These are phyloP conservation scores for Heterodera carotae DNA, from an alignment of 1,140 invertebrate genomes.

Conservation along the genomic window DNA sequence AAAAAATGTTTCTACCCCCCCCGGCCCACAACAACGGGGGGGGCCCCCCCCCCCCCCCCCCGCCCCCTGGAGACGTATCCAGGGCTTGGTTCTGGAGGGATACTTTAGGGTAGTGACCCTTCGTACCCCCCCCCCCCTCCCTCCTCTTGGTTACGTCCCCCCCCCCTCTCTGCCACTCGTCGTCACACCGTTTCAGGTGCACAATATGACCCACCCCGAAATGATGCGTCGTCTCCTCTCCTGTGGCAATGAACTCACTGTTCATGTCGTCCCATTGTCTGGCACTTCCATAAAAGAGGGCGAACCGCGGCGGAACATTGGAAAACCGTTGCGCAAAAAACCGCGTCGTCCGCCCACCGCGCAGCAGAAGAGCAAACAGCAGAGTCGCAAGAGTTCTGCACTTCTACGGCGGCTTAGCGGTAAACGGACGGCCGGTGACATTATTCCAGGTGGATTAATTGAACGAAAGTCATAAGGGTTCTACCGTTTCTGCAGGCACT, in stretches of 20 bases:
- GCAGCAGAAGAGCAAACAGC: conserved; percentile 33
- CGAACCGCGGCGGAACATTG: conserved; percentile 54
- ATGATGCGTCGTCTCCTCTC: conserved; percentile 64
- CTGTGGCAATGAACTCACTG: conserved; percentile 53
- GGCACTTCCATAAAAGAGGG: conserved; percentile 60
- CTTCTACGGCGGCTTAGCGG: conserved; percentile 57
- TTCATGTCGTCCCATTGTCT: conserved; percentile 57
- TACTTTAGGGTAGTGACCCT: no score
- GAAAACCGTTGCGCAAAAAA: conserved; percentile 54
- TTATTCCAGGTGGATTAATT: conserved; percentile 50
- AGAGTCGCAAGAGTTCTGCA: conserved; percentile 44
- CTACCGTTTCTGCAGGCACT: conserved; percentile 43
- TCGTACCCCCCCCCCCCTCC: no score
- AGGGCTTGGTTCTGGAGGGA: no score
- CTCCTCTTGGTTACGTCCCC: conserved; percentile 49
- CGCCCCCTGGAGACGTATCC: no score
- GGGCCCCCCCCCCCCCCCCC: no score
- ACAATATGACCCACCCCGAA: conserved; percentile 64
- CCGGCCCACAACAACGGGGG: no score
- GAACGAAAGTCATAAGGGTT: background rate
- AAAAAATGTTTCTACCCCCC: no score
- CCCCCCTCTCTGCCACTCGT: conserved; percentile 44
- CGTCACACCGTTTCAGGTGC: conserved; percentile 37
- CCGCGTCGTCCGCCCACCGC: conserved; percentile 31
- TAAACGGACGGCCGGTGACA: conserved; percentile 57